A percentile compares a stretch with the other conserved stretches of the same genome.
These are phyloP conservation scores for Florisuga fusca DNA, from an alignment of 2,797 vertebrate genomes.

Conservation along the genomic window DNA sequence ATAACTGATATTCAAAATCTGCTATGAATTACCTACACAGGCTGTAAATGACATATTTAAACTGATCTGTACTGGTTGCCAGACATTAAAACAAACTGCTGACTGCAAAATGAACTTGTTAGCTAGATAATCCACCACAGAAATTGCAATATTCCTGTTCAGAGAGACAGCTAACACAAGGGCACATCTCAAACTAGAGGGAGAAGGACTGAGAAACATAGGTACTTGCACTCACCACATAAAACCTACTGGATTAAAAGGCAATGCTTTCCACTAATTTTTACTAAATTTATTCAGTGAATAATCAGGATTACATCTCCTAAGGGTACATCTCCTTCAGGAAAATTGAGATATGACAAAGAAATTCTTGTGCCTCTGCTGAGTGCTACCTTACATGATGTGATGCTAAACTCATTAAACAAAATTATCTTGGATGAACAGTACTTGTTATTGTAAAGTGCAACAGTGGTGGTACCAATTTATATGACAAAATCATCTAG, in stretches of 20 bases:
- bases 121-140: neutral
- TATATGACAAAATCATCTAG: neutral
- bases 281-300: neutral
- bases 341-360: neutral
- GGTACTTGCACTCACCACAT: neutral
- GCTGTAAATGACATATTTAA: neutral
- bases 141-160: neutral
- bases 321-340: neutral
- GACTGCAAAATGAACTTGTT: neutral
- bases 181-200: neutral
- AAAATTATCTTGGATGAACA: neutral
- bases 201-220: neutral
- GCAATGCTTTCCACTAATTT: neutral
- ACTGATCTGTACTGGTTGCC: neutral
- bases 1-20: neutral
- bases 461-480: neutral
- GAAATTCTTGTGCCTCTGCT: neutral
- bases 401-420: neutral
- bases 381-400: neutral
- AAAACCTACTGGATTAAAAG: neutral
- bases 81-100: neutral
- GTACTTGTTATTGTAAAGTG: neutral
- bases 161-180: neutral
- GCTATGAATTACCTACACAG: neutral
- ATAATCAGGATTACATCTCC: neutral